Evolutionary conservation across 1,140 invertebrate species (phyloP), one percentile per base, ranked within the genome.

Genomic region (Cydia fagiglandana): DNA sequence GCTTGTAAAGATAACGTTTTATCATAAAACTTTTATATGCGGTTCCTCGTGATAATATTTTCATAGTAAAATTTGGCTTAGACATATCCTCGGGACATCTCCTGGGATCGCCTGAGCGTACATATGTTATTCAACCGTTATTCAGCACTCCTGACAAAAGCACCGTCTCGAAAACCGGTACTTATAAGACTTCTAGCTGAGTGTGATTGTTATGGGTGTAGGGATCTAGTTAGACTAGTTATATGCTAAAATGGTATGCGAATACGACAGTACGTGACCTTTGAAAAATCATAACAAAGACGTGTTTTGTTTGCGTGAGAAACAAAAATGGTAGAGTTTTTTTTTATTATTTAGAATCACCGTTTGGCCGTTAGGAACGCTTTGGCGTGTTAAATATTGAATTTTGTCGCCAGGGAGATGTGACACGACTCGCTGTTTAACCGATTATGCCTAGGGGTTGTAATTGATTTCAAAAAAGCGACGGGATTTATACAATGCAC

Each of bases 281-380:
- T 76, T 76, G 75, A 76, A 73, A 76, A 76, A 76, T 76, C 75
- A 76, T 76, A 76, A 76, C 75, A 76, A 73, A 76, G 73, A 76
- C 75, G 75, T 76, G 75, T 76, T 76, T 76, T 41, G 75, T 73
- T 50, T 47, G 75, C 75, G 75, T 50, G 56, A 73, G 13, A 28
- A 61, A 50, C 45, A n/a, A 73, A 53, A 53, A 47, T 53, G 45
- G 20, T 45, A 53, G 41, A 5, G 70, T 47, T 73, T 73, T 45
- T 53, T 70, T 53, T 70, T 70, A 70, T 70, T 70, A 70, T 70
- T 70, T 70, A 45, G 66, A 70, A 70, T 70, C 30, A 15, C 66
- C 17, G 17, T 45, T 45, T 41, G 66, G n/a, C 66, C 45, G 66
- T 70, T 70, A 70, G n/a, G 34, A 17, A 41, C n/a, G 66, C 64